Base-by-base conservation (phyloP, 2,797 vertebrate genomes). In the Sphaeramia orbicularis region DNA sequence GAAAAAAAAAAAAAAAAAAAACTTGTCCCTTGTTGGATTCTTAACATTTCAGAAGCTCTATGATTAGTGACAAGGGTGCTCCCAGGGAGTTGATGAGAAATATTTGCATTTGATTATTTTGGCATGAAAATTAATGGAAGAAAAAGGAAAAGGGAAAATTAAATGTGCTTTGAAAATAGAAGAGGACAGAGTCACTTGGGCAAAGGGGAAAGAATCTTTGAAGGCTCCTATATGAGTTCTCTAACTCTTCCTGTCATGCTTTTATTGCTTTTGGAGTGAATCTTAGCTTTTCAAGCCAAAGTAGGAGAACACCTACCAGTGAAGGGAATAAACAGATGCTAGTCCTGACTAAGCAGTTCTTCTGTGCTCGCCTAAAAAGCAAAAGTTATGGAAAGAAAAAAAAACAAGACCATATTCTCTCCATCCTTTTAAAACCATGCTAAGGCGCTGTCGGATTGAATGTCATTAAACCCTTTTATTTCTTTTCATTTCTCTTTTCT, bases 71-170 rank as follows among this genome's bases (percentile, higher is more conserved):
- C 84, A 84, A 90, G 81, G 78, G 81, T 58, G 61, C 74, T 82
- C 84, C 70, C 77, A 74, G 65, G 80, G 80, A 91, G 78, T 85
- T 75, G 69, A 76, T 69, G 72, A 74, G 78, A 86, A 89, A 83
- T 86, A 85, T 90, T 91, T 91, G 76, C 45, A 49, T 89, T 89
- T 90, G 84, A 90, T 93, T 89, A 88, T 91, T 89, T 86, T 91
- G 80, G 87, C 76, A 87, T 66, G 63, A 81, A 86, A 85, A 84
- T 77, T 65, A 71, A 81, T 66, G 65, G 60, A 19, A 48, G 67
- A 41, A 53, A 65, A 74, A 71, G 65, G 50, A 53, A 43, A 45
- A 65, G 74, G 11, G 69, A 48, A 16, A 18, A 73, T 71, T 52
- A 68, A 66, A 74, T 65, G 59, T 19, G 27, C 55, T 50, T 71